Base-by-base conservation (phyloP, 2,113 vertebrate genomes). In the Nannobrachium achirus region DNA sequence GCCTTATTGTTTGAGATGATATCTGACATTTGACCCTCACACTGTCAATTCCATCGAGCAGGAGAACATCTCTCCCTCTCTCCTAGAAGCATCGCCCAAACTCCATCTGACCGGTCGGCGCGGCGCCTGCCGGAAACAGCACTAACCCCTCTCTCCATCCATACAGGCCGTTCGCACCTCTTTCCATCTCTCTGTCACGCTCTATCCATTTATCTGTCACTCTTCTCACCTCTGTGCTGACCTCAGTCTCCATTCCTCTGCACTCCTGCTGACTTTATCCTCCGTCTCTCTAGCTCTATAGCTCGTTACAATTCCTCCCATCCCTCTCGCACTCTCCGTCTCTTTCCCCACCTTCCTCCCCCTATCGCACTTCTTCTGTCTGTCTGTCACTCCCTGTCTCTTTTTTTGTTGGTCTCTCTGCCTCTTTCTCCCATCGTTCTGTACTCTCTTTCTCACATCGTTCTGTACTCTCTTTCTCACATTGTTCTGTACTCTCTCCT, bases 191-290 rank as follows among this genome's bases (percentile, higher is more conserved):
- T 38, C 63, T 79, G 75, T 58, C 78, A 79, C 42, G 11, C 69
- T 67, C 67, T 33, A 79, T 81, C 45, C 67, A 58, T 73, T 72
- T 11, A 79, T 52, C 65, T 48, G 80, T 77, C 76, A 69, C 18
- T 62, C 51, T 51, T n/a, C 51, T 76, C 63, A 72, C 73, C 64
- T 78, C 71, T 63, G n/a, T 46, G 46, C 41, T 66, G 58, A 78
- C 71, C 75, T 80, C 16, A 53, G 44, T 64, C 72, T 75, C 57
- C 48, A 69, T 41, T 51, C 53, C 50, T 38, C 49, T 20, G 50
- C 62, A 10, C 68, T 41, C 25, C 25, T 66, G 63, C 63, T n/a
- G 60, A 61, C 66, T 64, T 67, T 72, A 65, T 75, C 58, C 63
- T 64, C 16, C 9, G 15, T 20, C 51, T 53, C 18, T 9, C 16